phyloP scores from a whole-genome alignment of 2,888 invertebrate species.

The Caenorhabditis imperialis region DNA sequence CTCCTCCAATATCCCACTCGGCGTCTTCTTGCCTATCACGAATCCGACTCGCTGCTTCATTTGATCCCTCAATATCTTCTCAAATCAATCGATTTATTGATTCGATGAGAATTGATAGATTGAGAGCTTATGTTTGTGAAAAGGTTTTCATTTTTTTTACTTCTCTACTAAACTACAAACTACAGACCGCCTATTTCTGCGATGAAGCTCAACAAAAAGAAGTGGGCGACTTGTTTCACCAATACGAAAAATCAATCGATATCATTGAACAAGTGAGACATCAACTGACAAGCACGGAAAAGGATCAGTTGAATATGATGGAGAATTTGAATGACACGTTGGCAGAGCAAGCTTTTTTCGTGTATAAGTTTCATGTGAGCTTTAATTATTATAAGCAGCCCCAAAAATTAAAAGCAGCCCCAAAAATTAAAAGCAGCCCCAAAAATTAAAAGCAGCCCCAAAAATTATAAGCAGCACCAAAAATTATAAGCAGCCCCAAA shows the following conservation, averaged over 20 bases:
- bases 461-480: not conserved
- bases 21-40: constrained; percentile 42
- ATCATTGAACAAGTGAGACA: constrained; percentile 34
- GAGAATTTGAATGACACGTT: constrained; percentile 59
- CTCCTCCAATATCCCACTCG: constrained; percentile 2
- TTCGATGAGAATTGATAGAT: constrained; percentile 47
- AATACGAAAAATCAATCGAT: constrained; percentile 35
- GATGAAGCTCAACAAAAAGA: constrained; percentile 37
- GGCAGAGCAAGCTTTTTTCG: constrained; percentile 53
- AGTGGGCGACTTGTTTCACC: constrained; percentile 44
- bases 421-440: no score
- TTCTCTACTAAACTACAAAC: no score
- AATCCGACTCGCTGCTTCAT: constrained; percentile 52
- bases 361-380: constrained; percentile 54
- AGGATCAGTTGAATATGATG: constrained; percentile 63
- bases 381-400: not conserved
- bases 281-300: constrained; percentile 44
- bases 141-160: constrained; percentile 24
- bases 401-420: not conserved
- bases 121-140: constrained; percentile 51
- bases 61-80: constrained; percentile 43
- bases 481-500: no score
- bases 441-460: not conserved
- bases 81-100: constrained; percentile 55
- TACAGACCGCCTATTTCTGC: constrained; percentile 53